These are phyloP conservation scores for Urophycis tenuis DNA, from an alignment of 2,797 vertebrate species.

Conservation along the genomic window DNA sequence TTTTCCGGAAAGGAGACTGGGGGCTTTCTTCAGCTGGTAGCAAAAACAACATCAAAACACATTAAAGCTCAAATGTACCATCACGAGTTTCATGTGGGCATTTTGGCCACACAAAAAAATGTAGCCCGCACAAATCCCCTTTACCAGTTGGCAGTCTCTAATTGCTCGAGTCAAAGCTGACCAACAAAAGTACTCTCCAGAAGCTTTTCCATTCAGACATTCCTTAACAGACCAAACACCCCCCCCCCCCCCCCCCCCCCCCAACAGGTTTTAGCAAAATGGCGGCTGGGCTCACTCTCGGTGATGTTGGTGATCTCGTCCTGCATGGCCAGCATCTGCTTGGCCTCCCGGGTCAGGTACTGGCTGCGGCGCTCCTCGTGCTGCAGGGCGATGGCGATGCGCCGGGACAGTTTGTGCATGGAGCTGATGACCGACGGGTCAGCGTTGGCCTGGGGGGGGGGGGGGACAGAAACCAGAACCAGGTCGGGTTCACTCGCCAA, in stretches of 20 bases:
- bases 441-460: constrained; percentile 77
- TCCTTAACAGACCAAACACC: too few relatives aligned
- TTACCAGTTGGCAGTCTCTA: not conserved
- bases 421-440: constrained; percentile 92
- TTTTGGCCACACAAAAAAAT: too few relatives aligned
- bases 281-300: constrained; percentile 80
- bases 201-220: too few relatives aligned
- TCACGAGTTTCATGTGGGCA: too few relatives aligned
- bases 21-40: constrained; percentile 75
- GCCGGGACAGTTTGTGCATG: constrained; percentile 89
- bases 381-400: constrained; percentile 91
- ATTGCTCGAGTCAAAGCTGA: not conserved
- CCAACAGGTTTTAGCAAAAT: too few relatives aligned
- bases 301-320: constrained; percentile 89
- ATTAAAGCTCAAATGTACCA: not conserved
- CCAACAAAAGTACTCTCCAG: too few relatives aligned
- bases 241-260: too few relatives aligned
- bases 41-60: constrained; percentile 10
- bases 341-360: constrained; percentile 95
- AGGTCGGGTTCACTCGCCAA: too few relatives aligned
- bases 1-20: constrained; percentile 93
- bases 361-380: constrained; percentile 96
- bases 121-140: too few relatives aligned
- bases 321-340: constrained; percentile 91
- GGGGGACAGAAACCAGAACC: not conserved